Evolutionary conservation across 2,797 vertebrate species (phyloP), one percentile per base, ranked within the genome.

Genomic region (Pyrocephalus nanus): DNA sequence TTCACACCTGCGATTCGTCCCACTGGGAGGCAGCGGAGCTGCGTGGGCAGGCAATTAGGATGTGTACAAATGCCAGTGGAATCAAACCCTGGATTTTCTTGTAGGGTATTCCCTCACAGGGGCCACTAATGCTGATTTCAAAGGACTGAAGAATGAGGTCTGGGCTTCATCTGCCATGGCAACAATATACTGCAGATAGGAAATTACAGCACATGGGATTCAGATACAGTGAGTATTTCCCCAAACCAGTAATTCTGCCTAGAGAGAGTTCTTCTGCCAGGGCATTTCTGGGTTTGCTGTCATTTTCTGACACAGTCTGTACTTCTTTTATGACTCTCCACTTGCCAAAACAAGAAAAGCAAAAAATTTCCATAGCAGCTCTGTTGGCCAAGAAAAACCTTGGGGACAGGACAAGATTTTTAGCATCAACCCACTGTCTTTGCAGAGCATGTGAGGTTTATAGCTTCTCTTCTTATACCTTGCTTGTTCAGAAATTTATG

Each of bases 151-250:
- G 84, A 85, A 89, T 73, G 81, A 87, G 81, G 42, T 51, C 75
- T 86, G 74, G 84, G 78, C 73, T 94, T 89, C 72, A 36, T 69
- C 50, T 93, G 70, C 88, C 72, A 65, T 57, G 72, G 95, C 81
- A 96, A 83, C 75, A 60, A 83, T 67, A 79, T 83, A 74, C 54
- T 36, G 47, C 54, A 83, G 78, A 65, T 11, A 91, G 81, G 82
- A 97, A 94, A 88, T 90, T 92, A 69, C 53, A 90, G 78, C 84
- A 92, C 69, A 7, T 88, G 91, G 89, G 93, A 85, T 80, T 89
- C 0, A 0, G 87, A 82, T 54, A 43, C 69, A 88, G 65, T 5
- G 7, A 92, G 25, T 51, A 40, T 84, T 92, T 72, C 82, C 89
- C 87, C 87, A 86, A 91, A 88, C 27, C 91, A 81, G 87, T 62